These are phyloP conservation scores for Araneus ventricosus DNA, from an alignment of 1,140 invertebrate genomes.

Conservation along the genomic window DNA sequence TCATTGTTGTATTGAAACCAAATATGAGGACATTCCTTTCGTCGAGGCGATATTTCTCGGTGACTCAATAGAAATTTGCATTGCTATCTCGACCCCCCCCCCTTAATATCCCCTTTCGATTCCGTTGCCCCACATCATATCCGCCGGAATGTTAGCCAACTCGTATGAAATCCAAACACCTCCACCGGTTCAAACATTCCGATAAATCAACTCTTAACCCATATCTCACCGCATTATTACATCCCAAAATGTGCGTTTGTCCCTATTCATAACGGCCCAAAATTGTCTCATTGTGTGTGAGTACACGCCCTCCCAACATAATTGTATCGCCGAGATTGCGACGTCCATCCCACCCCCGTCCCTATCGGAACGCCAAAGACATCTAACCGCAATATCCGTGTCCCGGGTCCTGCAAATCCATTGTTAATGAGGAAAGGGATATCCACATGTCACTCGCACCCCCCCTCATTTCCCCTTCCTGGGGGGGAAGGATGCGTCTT, in stretches of 20 bases:
- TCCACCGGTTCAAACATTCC: neutral
- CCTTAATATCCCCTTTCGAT: neutral
- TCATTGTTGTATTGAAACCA: neutral
- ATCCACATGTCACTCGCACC: constrained; percentile 59
- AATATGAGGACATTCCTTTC: neutral
- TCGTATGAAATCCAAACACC: neutral
- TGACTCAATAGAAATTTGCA: neutral
- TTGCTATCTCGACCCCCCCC: neutral
- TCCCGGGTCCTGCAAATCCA: constrained; percentile 68
- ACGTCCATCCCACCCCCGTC: neutral
- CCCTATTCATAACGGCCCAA: constrained; percentile 23
- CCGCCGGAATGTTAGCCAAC: neutral
- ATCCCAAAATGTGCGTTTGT: neutral
- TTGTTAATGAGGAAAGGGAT: constrained; percentile 74
- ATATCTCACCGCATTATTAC: constrained; percentile 1
- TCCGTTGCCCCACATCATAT: neutral
- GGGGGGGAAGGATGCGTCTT: neutral
- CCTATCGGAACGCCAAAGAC: constrained; percentile 25
- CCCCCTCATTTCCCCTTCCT: neutral
- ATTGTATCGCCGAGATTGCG: constrained; percentile 28
- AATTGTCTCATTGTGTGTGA: constrained; percentile 15
- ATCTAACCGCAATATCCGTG: constrained; percentile 66
- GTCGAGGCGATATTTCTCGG: neutral
- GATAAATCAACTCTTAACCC: constrained; percentile 36
- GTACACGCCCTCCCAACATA: neutral